Evolutionary conservation across 2,888 invertebrate species (phyloP), one percentile per base, ranked within the genome.

Genomic region (Epistrophe eligans): DNA sequence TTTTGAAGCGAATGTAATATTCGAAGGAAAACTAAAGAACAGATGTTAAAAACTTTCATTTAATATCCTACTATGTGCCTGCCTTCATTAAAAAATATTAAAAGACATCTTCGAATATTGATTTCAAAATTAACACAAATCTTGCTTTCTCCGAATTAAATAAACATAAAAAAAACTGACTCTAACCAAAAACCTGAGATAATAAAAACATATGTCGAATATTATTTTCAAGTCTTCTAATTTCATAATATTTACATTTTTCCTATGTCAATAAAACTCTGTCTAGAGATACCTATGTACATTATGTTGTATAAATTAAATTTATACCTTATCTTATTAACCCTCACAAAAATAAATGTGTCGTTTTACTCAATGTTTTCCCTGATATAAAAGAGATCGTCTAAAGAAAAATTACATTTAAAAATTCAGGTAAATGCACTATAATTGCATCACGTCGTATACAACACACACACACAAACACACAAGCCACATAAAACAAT

Each of bases 401-500:
- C 0, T 11, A 17, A 28, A 3, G 10, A 11, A 40, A 70, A 52
- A 24, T 28, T 19, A 70, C n/a, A 10, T 52, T 40, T 38, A 40
- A 55, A 38, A 15, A 40, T 40, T 10, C 70, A 70, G 70, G 70
- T 70, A 70, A 70, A 55, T 70, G 70, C 55, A 70, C 70, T 55
- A 10, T 70, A 70, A 50, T 70, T 70, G 70, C 70, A 55, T 28
- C 70, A 70, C 24, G 24, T 24, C n/a, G 3, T 24, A 24, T 1
- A 3, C 24, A 24, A n/a, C 32, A 55, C 6, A 28, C 24, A 50
- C n/a, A 35, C 50, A 43, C 13, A 24, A 32, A 32, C 24, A 24
- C 24, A 7, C 9, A 35, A 35, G 35, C 6, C 24, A 28, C 5
- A 28, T 24, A 28, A 55, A 64, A 64, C 64, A 50, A 28, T 4